Base-by-base conservation (phyloP, 2,888 invertebrate species). In the Scaptomyza caliginosa region DNA sequence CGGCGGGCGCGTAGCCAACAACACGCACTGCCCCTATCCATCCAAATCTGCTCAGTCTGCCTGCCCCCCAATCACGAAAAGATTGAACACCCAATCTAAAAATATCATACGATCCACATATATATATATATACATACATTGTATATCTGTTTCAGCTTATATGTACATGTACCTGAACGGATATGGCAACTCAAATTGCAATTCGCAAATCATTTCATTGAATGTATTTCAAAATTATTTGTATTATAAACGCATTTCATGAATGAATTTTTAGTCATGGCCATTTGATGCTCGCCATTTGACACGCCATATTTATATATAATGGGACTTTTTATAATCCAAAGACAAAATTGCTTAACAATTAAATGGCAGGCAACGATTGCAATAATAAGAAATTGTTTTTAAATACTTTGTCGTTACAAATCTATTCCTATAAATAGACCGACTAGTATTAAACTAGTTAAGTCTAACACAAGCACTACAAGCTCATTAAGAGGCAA, bases 1-100 rank as follows among this genome's bases (percentile, higher is more conserved):
- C 70, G 68, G 73, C 88, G 88, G 88, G 81, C 81, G 84, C 88
- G 46, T 73, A 67, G 82, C 88, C 88, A 82, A 83, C 86, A 75
- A 51, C 76, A 87, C 88, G 87, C 80, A 87, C 82, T 68, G 67
- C 24, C 24, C 40, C 42, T 42, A 52, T 32, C 26, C 28, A 34
- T 40, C 21, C 43, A 24, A 30, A 70, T 19, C 45, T 46, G 45
- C 19, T 3, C 28, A 30, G 45, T 46, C 43, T 45, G 62, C 64
- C 78, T 81, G 62, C 60, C 81, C 74, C 78, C 74, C 81, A 86
- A 79, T 81, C 73, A 65, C 66, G 69, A 77, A 73, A 76, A 87
- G 86, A 76, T 82, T 88, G 86, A 86, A 83, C 72, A 72, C 58
- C 69, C 66, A 80, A 82, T 76, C 86, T 82, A 86, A 86, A 82